Evolutionary conservation across 2,888 invertebrate genomes (phyloP).

Genomic region (Cephus nigrinus): DNA sequence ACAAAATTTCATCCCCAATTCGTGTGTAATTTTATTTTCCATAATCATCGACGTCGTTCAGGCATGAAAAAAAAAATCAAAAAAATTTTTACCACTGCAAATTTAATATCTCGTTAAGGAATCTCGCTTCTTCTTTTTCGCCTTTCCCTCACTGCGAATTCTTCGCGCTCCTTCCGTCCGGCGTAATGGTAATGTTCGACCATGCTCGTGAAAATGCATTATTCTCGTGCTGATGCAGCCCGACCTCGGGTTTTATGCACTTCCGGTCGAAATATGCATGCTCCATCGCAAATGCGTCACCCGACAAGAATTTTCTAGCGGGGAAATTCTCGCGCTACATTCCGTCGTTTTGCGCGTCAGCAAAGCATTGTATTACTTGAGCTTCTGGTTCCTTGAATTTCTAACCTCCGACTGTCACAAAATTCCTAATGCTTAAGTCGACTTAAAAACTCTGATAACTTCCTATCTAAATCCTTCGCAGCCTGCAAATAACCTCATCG

Average conservation of each 20-base stretch:
- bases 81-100: not conserved
- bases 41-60: not conserved
- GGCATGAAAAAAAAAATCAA: not conserved
- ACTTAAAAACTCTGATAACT: not conserved
- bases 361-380: not conserved
- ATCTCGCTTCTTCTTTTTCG: not conserved
- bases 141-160: not conserved
- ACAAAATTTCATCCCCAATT: not conserved
- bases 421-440: not conserved
- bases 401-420: not conserved
- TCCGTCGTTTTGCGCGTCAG: not conserved
- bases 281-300: not conserved
- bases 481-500: not conserved
- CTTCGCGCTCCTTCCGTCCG: not conserved
- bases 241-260: not conserved
- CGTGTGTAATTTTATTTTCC: not conserved
- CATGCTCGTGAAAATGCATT: not conserved
- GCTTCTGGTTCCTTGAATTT: not conserved
- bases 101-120: not conserved
- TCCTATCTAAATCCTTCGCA: too few species aligned
- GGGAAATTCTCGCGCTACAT: not conserved
- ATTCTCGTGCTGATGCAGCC: not conserved
- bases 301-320: not conserved
- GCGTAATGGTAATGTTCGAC: not conserved
- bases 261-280: slow-evolving; percentile 5